phyloP scores from a whole-genome alignment of 2,888 invertebrate species.

The Perizoma flavofasciatum region DNA sequence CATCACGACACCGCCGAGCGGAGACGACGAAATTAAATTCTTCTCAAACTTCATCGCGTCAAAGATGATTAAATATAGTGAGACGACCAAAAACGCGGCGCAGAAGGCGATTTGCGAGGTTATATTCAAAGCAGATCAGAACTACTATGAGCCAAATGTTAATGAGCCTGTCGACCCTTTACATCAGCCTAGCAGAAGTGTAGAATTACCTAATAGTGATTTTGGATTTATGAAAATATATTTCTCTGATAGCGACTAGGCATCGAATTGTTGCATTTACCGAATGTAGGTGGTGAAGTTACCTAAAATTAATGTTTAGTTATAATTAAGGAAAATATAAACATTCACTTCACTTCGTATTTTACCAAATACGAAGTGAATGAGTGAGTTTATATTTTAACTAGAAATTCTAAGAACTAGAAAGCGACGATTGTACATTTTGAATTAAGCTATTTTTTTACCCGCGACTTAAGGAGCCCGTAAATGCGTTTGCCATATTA shows the following conservation, averaged over 20 bases:
- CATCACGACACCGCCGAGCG: constrained; percentile 8
- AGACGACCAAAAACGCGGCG: constrained; percentile 49
- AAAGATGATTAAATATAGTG: constrained; percentile 58
- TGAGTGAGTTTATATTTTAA: too few relatives aligned
- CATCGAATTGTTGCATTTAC: too few relatives aligned
- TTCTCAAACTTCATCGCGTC: constrained; percentile 54
- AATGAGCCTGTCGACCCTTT: constrained; percentile 35
- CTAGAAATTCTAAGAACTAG: too few relatives aligned
- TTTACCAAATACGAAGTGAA: too few relatives aligned
- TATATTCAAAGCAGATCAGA: constrained; percentile 58
- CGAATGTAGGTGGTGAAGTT: too few relatives aligned
- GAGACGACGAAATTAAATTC: constrained; percentile 51
- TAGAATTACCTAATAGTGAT: constrained; percentile 10
- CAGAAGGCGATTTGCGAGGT: constrained; percentile 58
- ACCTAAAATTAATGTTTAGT: too few relatives aligned
- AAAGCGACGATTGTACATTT: too few relatives aligned
- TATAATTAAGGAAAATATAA: not conserved
- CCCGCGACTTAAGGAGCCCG: too few relatives aligned
- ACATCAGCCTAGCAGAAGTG: not conserved
- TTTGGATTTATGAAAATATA: constrained; percentile 11
- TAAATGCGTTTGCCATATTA: too few relatives aligned
- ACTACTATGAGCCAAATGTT: constrained; percentile 40
- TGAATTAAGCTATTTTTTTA: too few relatives aligned
- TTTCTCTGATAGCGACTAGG: constrained; percentile 13
- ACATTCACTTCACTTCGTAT: not conserved